A percentile compares a stretch with the other conserved stretches of the same genome.
These are phyloP conservation scores for Polymixis flavicincta DNA, from an alignment of 2,888 invertebrate genomes.

Conservation along the genomic window DNA sequence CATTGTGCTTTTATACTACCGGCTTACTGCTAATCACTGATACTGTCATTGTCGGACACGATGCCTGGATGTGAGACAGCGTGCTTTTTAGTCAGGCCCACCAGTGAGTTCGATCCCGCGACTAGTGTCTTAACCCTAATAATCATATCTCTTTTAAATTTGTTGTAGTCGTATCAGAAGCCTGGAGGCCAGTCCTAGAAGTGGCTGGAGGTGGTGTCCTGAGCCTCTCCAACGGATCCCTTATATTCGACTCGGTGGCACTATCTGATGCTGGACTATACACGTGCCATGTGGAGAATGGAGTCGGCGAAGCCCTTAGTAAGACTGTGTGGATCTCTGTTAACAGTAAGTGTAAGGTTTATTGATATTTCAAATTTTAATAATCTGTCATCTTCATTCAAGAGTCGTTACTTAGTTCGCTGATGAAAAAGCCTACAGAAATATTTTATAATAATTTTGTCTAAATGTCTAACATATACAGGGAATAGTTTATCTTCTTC, in stretches of 20 bases:
- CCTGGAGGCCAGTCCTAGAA: conserved; percentile 87
- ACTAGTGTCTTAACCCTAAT: background rate
- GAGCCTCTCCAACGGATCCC: conserved; percentile 87
- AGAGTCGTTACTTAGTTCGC: background rate
- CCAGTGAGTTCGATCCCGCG: too few relatives aligned
- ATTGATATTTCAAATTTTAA: background rate
- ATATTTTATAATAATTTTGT: too few relatives aligned
- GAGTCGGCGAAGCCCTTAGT: conserved; percentile 87
- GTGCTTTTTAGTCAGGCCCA: too few relatives aligned
- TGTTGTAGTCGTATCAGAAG: conserved; percentile 82
- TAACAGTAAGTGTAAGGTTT: conserved; percentile 82
- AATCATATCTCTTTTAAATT: background rate
- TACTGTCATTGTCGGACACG: too few relatives aligned
- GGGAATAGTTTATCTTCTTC: background rate
- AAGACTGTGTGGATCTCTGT: conserved; percentile 89
- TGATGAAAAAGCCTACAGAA: background rate
- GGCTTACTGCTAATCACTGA: too few relatives aligned
- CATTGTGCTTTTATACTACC: too few relatives aligned
- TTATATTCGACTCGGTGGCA: conserved; percentile 87
- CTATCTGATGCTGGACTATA: conserved; percentile 87
- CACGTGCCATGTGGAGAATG: conserved; percentile 89
- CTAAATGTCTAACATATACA: too few relatives aligned
- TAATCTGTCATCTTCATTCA: background rate
- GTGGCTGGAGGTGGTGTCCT: conserved; percentile 88
- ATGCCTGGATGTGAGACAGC: too few relatives aligned